phyloP scores from a whole-genome alignment of 2,113 vertebrate species.

The Smithornis capensis region DNA sequence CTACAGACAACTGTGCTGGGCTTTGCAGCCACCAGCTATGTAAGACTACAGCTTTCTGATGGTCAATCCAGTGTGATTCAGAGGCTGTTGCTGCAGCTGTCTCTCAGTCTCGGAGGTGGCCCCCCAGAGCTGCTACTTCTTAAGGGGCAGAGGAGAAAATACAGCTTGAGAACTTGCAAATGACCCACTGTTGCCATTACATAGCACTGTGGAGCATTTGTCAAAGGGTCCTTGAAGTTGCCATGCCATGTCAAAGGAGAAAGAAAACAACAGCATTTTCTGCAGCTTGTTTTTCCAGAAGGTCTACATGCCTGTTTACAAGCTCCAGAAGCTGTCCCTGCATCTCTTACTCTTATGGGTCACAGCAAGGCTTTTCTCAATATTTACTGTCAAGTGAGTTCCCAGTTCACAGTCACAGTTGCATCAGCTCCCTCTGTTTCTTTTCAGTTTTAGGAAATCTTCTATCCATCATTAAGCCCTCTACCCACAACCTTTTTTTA shows the following conservation, averaged over 20 bases:
- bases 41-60: neutral
- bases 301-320: neutral
- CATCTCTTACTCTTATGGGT: neutral
- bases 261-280: neutral
- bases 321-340: neutral
- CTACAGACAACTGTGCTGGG: neutral
- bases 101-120: neutral
- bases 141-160: neutral
- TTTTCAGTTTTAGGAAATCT: neutral
- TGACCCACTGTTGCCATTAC: neutral
- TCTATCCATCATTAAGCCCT: neutral
- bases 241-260: neutral
- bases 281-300: neutral
- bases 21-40: neutral
- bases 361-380: neutral
- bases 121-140: neutral
- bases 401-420: neutral
- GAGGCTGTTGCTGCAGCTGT: neutral
- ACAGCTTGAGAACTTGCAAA: neutral
- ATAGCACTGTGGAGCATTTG: neutral
- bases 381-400: neutral
- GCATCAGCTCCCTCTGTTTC: neutral
- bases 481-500: neutral
- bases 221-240: neutral
- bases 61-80: neutral